Evolutionary conservation across 2,888 invertebrate genomes (phyloP), one percentile per base, ranked within the genome.

Genomic region (Leptopilina myrica): DNA sequence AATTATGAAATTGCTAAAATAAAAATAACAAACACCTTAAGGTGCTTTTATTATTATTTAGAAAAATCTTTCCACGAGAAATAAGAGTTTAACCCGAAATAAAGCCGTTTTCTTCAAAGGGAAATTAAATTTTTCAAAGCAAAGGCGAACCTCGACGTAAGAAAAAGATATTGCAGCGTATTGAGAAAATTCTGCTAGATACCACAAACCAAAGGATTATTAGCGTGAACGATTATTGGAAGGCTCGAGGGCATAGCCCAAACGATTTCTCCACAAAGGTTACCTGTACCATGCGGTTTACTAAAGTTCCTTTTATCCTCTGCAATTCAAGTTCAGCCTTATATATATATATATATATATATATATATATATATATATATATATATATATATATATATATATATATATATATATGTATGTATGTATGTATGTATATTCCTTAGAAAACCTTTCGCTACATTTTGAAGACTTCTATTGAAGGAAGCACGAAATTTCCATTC

Each of bases 241-340:
- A 53, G 5, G 69, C 56, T 73, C 6, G 56, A 73, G 40, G 56
- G 40, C 56, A 73, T 26, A 49, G 69, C 11, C 33, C n/a, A 73
- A 73, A 33, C 53, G 73, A 9, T 59, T 73, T 11, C n/a, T 73
- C 6, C 15, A 73, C 56, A 73, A 73, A 73, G 56, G 53, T 33
- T 53, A 46, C 9, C 33, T 33, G 3, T 33, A 33, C 9, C 9
- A 26, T 56, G 73, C 15, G 11, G 33, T 73, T 73, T 56, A 53
- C 69, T n/a, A n/a, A 69, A 69, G 49, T 26, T 69, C 69, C 69
- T 69, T 69, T 69, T 69, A 69, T 69, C 26, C 26, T 69, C 26
- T 26, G 67, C 49, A 15, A 67, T 49, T 67, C 49, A 20, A 67
- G 33, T 33, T 33, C 33, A 33, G 33, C 5, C 33, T 33, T 3